A percentile compares a stretch with the other conserved stretches of the same genome.
phyloP scores from a whole-genome alignment of 2,888 invertebrate genomes.

The Papilio protenor region DNA sequence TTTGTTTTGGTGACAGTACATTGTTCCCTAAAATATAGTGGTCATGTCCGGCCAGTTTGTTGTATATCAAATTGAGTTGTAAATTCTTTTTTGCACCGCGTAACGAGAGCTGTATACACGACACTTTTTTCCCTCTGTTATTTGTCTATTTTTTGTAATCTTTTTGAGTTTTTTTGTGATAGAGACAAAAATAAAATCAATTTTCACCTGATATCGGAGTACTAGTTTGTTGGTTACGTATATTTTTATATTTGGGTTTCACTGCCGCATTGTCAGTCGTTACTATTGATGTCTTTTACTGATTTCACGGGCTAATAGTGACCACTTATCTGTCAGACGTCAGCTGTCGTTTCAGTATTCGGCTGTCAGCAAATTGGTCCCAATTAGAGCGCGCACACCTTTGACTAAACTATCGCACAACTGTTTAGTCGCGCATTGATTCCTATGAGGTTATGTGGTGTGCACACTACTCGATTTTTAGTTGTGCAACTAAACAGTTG shows the following conservation, averaged over 20 bases:
- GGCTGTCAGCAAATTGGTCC: too few relatives aligned
- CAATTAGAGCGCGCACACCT: too few relatives aligned
- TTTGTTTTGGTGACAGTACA: slow-evolving; percentile 15
- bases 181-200: neutral
- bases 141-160: slow-evolving; percentile 7
- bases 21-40: slow-evolving; percentile 24
- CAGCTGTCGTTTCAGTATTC: too few relatives aligned
- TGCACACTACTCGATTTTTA: too few relatives aligned
- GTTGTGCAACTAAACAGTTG: too few relatives aligned
- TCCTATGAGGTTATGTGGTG: too few relatives aligned
- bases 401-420: too few relatives aligned
- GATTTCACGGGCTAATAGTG: too few relatives aligned
- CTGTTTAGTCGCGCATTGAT: too few relatives aligned
- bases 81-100: slow-evolving; percentile 39
- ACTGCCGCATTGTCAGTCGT: too few relatives aligned
- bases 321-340: too few relatives aligned
- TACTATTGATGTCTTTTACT: too few relatives aligned
- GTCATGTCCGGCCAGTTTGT: slow-evolving; percentile 21
- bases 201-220: neutral
- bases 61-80: slow-evolving; percentile 34
- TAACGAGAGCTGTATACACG: slow-evolving; percentile 27
- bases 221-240: neutral
- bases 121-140: slow-evolving; percentile 19
- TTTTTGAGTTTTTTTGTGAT: neutral
- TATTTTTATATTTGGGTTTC: neutral